A percentile compares a stretch with the other conserved stretches of the same genome.
Conservation (phyloP, 2,888 invertebrate genomes). For the Cremastinae sp. region DNA sequence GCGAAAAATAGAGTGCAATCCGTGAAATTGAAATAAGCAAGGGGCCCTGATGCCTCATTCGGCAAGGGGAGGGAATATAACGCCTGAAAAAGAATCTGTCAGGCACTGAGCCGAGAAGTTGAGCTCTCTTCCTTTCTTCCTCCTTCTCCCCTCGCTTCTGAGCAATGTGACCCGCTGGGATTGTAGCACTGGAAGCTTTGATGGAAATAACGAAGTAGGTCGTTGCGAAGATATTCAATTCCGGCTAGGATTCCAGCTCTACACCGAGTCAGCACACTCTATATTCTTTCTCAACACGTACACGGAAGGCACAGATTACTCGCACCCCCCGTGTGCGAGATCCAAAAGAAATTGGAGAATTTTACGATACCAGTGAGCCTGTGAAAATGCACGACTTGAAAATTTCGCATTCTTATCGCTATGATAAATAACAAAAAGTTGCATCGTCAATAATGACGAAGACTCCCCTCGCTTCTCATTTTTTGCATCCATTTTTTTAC, state of each 20-base stretch:
- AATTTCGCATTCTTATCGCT: constrained; percentile 25
- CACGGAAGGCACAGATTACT: constrained; percentile 33
- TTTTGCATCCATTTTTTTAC: neutral
- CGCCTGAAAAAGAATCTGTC: constrained; percentile 62
- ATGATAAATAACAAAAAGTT: constrained; percentile 14
- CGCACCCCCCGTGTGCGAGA: constrained; percentile 21
- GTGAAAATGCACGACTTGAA: constrained; percentile 10
- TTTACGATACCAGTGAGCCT: constrained; percentile 30
- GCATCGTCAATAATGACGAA: neutral
- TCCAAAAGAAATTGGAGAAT: constrained; percentile 56
- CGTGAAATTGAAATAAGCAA: constrained; percentile 65
- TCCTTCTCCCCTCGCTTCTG: constrained; percentile 14
- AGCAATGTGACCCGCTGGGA: constrained; percentile 32
- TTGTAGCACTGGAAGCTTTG: constrained; percentile 55
- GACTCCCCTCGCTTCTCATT: constrained; percentile 11
- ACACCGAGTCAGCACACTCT: constrained; percentile 20
- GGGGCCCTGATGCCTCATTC: constrained; percentile 42
- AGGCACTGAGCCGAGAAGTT: constrained; percentile 54
- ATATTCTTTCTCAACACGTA: constrained; percentile 38
- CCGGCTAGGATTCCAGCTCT: constrained; percentile 43
- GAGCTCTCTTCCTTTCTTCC: constrained; percentile 22
- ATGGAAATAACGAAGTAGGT: constrained; percentile 65
- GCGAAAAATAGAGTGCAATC: constrained; percentile 57
- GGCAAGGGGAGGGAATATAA: constrained; percentile 17
- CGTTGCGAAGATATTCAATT: constrained; percentile 60